These are phyloP conservation scores for Apteryx owenii DNA, from an alignment of 2,113 vertebrate genomes.

Conservation along the genomic window DNA sequence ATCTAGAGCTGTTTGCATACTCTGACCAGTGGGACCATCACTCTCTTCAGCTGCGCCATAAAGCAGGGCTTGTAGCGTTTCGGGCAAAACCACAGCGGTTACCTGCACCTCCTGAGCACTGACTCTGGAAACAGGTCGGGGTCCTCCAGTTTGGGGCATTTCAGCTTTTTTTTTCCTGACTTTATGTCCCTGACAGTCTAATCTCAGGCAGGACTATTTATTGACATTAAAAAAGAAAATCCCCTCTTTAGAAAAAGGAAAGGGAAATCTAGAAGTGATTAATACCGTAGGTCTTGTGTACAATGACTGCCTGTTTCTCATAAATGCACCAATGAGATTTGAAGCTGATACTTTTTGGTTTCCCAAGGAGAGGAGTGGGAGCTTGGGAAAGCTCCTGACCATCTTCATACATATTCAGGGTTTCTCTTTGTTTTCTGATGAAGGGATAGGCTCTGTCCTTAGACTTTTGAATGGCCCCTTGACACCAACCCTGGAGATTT, in stretches of 20 bases:
- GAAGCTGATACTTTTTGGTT: not conserved
- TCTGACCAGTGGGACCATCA: slow-evolving; percentile 22
- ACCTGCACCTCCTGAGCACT: not conserved
- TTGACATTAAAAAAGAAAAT: slow-evolving; percentile 1
- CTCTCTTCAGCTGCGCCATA: not conserved
- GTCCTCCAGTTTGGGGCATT: not conserved
- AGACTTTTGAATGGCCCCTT: not conserved
- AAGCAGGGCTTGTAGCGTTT: slow-evolving; percentile 28
- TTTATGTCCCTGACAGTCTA: not conserved
- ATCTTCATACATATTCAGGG: slow-evolving; percentile 54
- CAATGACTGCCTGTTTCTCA: slow-evolving; percentile 34
- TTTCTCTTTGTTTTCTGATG: slow-evolving; percentile 49
- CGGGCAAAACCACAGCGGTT: not conserved
- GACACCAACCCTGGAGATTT: slow-evolving; percentile 1
- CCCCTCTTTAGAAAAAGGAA: slow-evolving; percentile 5
- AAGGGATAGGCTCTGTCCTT: slow-evolving; percentile 9
- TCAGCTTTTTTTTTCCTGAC: not conserved
- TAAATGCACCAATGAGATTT: not conserved
- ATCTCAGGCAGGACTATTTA: slow-evolving; percentile 21
- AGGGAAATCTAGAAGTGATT: not conserved
- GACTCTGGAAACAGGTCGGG: not conserved
- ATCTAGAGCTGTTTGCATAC: slow-evolving; percentile 39
- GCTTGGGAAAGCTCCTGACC: slow-evolving; percentile 33
- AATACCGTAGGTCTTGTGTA: not conserved
- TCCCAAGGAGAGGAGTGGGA: slow-evolving; percentile 35